Percentiles rank a stretch among this genome's conserved stretches.
These are phyloP conservation scores for Meta bourneti DNA, from an alignment of 2,888 invertebrate genomes.

Conservation along the genomic window DNA sequence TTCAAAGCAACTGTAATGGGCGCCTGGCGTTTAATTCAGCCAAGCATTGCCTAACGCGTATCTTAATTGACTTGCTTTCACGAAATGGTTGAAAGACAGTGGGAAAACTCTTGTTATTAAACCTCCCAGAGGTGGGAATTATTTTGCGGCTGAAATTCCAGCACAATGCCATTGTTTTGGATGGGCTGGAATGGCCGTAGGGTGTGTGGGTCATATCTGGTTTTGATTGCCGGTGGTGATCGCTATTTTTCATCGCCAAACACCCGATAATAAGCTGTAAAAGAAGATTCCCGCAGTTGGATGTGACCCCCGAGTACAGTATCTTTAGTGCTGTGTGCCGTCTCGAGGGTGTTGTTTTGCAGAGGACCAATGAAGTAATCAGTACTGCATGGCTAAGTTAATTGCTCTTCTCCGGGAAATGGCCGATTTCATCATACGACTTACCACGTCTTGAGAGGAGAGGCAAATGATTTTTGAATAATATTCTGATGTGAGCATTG, in stretches of 20 bases:
- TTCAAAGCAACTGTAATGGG: slow-evolving; percentile 41
- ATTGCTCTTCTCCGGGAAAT: slow-evolving; percentile 27
- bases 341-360: slow-evolving; percentile 29
- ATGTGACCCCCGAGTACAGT: slow-evolving; percentile 27
- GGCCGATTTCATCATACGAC: not conserved
- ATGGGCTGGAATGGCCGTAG: not conserved
- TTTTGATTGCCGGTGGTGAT: slow-evolving; percentile 9
- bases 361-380: slow-evolving; percentile 33
- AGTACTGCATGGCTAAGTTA: slow-evolving; percentile 27
- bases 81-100: not conserved
- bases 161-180: slow-evolving; percentile 18
- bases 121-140: slow-evolving; percentile 6
- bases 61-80: slow-evolving; percentile 39
- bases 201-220: too few species aligned
- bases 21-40: slow-evolving; percentile 55
- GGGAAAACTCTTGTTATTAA: not conserved
- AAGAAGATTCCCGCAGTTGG: slow-evolving; percentile 27
- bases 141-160: not conserved
- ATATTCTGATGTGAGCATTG: too few species aligned
- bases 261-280: slow-evolving; percentile 33
- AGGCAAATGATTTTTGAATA: not conserved
- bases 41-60: slow-evolving; percentile 52
- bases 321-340: not conserved
- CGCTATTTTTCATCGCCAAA: slow-evolving; percentile 14
- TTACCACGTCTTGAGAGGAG: not conserved